Base-by-base conservation (phyloP, 2,797 vertebrate species). In the Margarornis squamiger region DNA sequence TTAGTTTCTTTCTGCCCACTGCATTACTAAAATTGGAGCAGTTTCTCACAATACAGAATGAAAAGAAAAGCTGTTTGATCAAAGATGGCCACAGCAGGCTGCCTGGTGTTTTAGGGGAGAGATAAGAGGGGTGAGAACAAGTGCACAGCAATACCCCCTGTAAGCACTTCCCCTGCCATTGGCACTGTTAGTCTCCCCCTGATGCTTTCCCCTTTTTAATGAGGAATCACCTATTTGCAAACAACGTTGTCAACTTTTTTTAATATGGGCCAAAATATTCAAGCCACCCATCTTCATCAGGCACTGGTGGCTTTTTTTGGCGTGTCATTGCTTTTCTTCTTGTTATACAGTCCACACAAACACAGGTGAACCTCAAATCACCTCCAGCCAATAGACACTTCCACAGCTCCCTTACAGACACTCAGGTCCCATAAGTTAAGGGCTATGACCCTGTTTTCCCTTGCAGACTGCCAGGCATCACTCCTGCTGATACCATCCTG, bases 21-120 rank as follows among this genome's bases (percentile, higher is more conserved):
- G 23, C 36, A 19, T 90, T 29, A 92, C 67, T 79, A 76, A 92
- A 93, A 90, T 14, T 51, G 83, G 71, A 93, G 83, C 74, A 6
- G 41, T 49, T 96, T 82, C 83, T 88, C 77, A 61, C 65, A 43
- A 74, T 2, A 36, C 36, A 67, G 46, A 91, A 57, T 4, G 70
- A 80, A 86, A 95, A 94, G 55, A 86, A 89, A 92, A 84, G 70
- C 71, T 92, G 83, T 23, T 77, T 63, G n/a, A 85, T 74, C 41
- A 4, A 84, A 77, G 90, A 77, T 27, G 57, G 77, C 49, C 88
- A 68, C 46, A 48, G 66, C 58, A 55, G 34, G 54, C 68, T 83
- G 22, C 57, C 45, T n/a, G 41, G 57, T n/a, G n/a, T 70, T 81
- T 46, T 3, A 36, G 24, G 23, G 39, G 29, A 29, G 29, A 74